Evolutionary conservation across 1,140 invertebrate species (phyloP).

Genomic region (Lepidurus packardi): DNA sequence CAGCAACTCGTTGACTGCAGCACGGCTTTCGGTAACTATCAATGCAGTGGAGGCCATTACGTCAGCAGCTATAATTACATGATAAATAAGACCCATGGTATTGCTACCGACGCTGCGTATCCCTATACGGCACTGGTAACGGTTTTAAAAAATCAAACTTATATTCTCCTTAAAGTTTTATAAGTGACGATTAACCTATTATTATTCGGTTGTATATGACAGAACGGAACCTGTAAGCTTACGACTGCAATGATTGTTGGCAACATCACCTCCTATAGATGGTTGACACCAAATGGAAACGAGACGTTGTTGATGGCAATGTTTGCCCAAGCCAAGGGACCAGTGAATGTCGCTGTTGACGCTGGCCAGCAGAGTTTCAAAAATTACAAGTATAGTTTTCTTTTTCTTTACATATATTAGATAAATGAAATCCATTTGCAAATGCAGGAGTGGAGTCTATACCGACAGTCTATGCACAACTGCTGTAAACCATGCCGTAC

Average conservation of each 20-base stretch:
- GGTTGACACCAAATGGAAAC: neutral
- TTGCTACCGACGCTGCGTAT: neutral
- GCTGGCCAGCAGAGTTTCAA: neutral
- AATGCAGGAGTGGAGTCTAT: slow-evolving; percentile 40
- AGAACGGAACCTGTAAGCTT: neutral
- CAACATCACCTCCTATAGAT: neutral
- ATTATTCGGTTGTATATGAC: neutral
- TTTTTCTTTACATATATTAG: slow-evolving; percentile 26
- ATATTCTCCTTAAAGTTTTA: neutral
- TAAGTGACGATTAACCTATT: neutral
- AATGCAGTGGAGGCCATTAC: slow-evolving; percentile 60
- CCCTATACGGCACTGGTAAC: slow-evolving; percentile 38
- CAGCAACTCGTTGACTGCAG: slow-evolving; percentile 60
- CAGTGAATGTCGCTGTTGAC: neutral
- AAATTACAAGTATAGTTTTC: slow-evolving; percentile 40
- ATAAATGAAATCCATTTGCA: neutral
- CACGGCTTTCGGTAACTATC: slow-evolving; percentile 50
- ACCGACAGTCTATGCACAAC: slow-evolving; percentile 38
- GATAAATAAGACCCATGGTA: neutral
- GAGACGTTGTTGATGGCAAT: neutral
- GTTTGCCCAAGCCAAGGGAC: neutral
- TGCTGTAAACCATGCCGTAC: slow-evolving; percentile 46
- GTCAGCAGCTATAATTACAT: slow-evolving; percentile 27
- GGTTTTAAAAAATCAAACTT: no score
- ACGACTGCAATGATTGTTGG: neutral